These are phyloP conservation scores for Clanis bilineata DNA, from an alignment of 2,888 invertebrate species.

Conservation along the genomic window DNA sequence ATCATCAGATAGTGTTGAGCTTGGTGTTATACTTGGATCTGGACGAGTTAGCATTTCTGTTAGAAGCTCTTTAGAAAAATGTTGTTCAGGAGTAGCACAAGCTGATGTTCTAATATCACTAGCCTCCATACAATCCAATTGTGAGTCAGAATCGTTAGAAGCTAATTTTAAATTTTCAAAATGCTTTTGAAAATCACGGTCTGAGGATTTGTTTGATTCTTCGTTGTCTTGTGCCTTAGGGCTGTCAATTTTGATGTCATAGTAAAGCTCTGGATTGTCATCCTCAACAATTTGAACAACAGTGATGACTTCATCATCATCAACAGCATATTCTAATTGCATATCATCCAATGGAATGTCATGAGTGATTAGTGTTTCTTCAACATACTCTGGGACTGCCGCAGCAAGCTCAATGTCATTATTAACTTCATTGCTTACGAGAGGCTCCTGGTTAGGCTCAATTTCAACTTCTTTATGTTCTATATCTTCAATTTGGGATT, in stretches of 20 bases:
- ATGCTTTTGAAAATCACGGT: constrained; percentile 63
- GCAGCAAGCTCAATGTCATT: constrained; percentile 14
- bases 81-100: constrained; percentile 55
- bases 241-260: constrained; percentile 67
- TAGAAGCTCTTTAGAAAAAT: constrained; percentile 47
- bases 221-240: constrained; percentile 46
- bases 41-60: constrained; percentile 55
- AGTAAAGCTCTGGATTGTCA: constrained; percentile 69
- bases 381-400: not conserved
- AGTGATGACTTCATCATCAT: constrained; percentile 77
- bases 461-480: constrained; percentile 4
- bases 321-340: constrained; percentile 58
- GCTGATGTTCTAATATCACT: constrained; percentile 45
- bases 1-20: constrained; percentile 72
- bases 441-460: constrained; percentile 14
- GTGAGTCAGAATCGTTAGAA: constrained; percentile 41
- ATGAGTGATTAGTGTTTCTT: constrained; percentile 30
- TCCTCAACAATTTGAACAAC: constrained; percentile 78
- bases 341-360: constrained; percentile 54
- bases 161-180: constrained; percentile 65
- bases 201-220: constrained; percentile 39
- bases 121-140: constrained; percentile 55
- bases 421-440: constrained; percentile 23
- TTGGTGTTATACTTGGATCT: constrained; percentile 73
- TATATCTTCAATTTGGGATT: constrained; percentile 8